Evolutionary conservation across 2,888 invertebrate species (phyloP).

Genomic region (Mythimna impura): DNA sequence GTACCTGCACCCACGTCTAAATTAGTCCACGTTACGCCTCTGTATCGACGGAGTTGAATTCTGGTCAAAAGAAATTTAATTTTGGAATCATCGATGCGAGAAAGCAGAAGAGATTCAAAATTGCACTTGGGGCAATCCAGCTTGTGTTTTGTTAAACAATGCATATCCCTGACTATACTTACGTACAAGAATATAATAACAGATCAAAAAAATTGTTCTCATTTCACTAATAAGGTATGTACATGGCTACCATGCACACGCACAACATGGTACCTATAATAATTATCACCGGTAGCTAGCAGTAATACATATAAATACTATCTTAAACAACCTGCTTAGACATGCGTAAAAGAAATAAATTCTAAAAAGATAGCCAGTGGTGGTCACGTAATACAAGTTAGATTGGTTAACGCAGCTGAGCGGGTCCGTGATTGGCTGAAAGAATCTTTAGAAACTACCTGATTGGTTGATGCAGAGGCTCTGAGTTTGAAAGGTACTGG

Average conservation of each 20-base stretch:
- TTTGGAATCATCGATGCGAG: not conserved
- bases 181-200: not conserved
- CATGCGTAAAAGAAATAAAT: not conserved
- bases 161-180: not conserved
- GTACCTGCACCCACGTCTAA: no score
- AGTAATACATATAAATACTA: no score
- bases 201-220: not conserved
- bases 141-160: not conserved
- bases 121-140: not conserved
- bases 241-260: not conserved
- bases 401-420: constrained; percentile 2
- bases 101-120: not conserved
- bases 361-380: not conserved
- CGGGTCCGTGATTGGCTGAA: constrained; percentile 5
- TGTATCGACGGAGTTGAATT: no score
- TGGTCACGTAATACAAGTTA: not conserved
- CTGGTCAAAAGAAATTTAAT: not conserved
- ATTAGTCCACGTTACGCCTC: no score
- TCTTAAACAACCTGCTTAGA: no score
- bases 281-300: not conserved
- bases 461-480: not conserved
- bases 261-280: not conserved
- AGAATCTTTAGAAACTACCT: not conserved
- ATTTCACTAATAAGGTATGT: not conserved
- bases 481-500: not conserved